Conservation (phyloP, 2,113 vertebrate genomes). For the Mormoops blainvillei region DNA sequence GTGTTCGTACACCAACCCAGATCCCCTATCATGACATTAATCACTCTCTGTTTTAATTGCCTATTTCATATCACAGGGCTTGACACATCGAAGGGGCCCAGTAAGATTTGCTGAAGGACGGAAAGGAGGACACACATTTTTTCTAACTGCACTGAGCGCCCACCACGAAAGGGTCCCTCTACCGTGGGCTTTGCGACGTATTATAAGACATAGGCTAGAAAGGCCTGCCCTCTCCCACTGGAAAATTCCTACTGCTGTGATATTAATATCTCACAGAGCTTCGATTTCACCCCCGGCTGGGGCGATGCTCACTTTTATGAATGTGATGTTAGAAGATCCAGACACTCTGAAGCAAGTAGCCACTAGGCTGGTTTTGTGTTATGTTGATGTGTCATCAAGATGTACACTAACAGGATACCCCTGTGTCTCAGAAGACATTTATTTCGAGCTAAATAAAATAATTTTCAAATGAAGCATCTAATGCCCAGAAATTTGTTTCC, state of each 20-base stretch:
- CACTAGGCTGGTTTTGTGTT: neutral
- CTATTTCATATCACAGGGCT: neutral
- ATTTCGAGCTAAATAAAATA: neutral
- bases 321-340: neutral
- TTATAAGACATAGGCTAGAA: neutral
- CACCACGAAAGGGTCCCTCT: neutral
- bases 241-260: neutral
- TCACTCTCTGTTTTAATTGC: neutral
- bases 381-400: too few species aligned
- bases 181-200: neutral
- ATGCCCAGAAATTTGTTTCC: constrained; percentile 6
- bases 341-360: neutral
- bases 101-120: neutral
- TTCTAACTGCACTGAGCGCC: neutral
- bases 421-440: neutral
- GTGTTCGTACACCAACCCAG: fast-evolving
- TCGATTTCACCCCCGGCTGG: neutral
- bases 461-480: neutral
- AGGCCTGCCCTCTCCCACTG: neutral
- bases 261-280: neutral
- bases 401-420: neutral
- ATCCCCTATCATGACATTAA: fast-evolving
- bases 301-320: neutral
- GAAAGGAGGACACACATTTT: neutral
- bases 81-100: neutral